A percentile compares a stretch with the other conserved stretches of the same genome.
Conservation (phyloP, 2,113 vertebrate genomes). For the Galeopterus variegatus region DNA sequence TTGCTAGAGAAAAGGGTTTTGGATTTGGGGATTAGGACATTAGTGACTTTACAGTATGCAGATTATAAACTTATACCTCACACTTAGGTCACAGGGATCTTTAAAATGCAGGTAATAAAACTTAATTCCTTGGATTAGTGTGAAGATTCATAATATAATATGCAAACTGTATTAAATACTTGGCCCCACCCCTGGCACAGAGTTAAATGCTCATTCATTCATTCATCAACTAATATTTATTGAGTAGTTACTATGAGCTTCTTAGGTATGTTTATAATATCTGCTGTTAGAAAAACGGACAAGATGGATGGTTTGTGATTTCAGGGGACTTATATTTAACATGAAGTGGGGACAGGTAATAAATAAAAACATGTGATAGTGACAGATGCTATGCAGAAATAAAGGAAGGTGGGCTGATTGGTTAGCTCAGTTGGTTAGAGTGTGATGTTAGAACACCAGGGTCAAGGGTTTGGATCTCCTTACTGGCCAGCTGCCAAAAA, state of each 20-base stretch:
- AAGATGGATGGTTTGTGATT: background rate
- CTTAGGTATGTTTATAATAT: background rate
- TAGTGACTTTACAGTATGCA: background rate
- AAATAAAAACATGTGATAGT: background rate
- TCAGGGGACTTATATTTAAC: background rate
- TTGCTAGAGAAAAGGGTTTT: conserved; percentile 29
- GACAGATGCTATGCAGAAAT: background rate
- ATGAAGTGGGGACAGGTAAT: background rate
- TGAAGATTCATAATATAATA: background rate
- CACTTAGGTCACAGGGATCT: background rate
- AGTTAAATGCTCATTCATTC: background rate
- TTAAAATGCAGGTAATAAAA: background rate
- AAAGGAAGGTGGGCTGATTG: too few species aligned
- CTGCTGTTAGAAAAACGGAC: background rate
- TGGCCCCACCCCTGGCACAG: background rate
- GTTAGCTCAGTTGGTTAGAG: too few species aligned
- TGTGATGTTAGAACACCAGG: too few species aligned
- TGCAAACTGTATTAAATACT: background rate
- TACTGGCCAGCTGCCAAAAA: too few species aligned
- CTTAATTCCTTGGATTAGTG: background rate
- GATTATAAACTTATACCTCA: background rate
- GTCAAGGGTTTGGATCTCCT: too few species aligned
- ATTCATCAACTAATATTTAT: conserved; percentile 18
- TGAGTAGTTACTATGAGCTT: background rate
- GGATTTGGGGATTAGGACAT: background rate